Evolutionary conservation across 2,888 invertebrate species (phyloP).

Genomic region (Pelosia muscerda): DNA sequence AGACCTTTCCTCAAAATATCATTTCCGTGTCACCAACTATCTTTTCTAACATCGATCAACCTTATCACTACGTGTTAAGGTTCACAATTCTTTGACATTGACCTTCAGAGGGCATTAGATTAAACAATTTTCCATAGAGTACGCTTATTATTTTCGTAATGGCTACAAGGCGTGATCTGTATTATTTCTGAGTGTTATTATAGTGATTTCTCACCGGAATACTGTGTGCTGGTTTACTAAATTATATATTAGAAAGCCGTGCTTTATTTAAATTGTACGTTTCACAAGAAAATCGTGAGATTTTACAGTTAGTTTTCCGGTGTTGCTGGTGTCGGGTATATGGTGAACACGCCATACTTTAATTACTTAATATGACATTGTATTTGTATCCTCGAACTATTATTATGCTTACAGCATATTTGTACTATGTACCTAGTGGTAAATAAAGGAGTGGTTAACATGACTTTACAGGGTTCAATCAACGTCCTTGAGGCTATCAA

Average conservation of each 20-base stretch:
- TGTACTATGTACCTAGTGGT: background rate
- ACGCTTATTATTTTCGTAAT: slow-evolving; percentile 31
- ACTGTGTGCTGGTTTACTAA: slow-evolving; percentile 20
- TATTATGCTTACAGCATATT: background rate
- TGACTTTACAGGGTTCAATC: too few relatives aligned
- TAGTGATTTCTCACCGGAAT: slow-evolving; percentile 13
- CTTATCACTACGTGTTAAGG: background rate
- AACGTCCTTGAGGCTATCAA: too few relatives aligned
- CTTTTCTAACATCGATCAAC: background rate
- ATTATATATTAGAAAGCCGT: slow-evolving; percentile 12
- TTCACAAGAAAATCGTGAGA: slow-evolving; percentile 11
- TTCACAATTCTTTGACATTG: slow-evolving; percentile 13
- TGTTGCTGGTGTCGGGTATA: background rate
- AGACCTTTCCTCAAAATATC: slow-evolving; percentile 21
- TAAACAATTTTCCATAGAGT: slow-evolving; percentile 31
- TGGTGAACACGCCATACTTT: background rate
- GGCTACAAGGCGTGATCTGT: slow-evolving; percentile 17
- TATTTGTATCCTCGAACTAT: background rate
- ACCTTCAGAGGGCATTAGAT: background rate
- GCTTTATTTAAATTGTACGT: slow-evolving; percentile 21
- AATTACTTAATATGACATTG: background rate
- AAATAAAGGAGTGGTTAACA: background rate
- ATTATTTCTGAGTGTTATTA: slow-evolving; percentile 15
- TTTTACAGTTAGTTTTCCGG: slow-evolving; percentile 17
- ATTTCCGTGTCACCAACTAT: slow-evolving; percentile 14